Evolutionary conservation across 2,797 vertebrate genomes (phyloP), one percentile per base, ranked within the genome.

Genomic region (Cyclopterus lumpus): DNA sequence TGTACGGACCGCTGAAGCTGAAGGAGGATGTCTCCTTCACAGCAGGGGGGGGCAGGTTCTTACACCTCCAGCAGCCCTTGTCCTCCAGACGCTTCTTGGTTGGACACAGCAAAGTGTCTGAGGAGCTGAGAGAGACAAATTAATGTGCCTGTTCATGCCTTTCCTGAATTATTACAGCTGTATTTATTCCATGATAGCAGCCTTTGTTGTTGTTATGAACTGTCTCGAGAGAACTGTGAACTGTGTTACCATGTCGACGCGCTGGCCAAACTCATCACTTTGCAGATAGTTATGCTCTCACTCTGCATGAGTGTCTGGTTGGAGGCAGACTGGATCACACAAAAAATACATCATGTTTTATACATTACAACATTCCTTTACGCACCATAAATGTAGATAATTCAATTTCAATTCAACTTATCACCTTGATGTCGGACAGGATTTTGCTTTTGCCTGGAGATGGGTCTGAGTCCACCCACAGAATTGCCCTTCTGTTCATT

Each of bases 381-480:
- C 10, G 7, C 14, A 20, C 1, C 5, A 16, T 2, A 32, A 58
- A 34, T 6, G 1, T 3, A 20, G 44, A 48, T 5, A 20, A 42
- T 24, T 55, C 0, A 30, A 3, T 0, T n/a, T n/a, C 26, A 53
- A n/a, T n/a, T n/a, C n/a, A 64, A 59, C 0, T 14, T 20, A n/a
- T 91, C 67, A 94, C 94, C 91, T 85, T 92, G 32, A 94, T 78
- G 24, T 94, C 93, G 20, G 83, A 88, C 22, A 95, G 54, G 59
- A 88, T 91, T 88, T 91, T 94, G 80, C 95, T 95, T 85, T 95
- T 93, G 20, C 80, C 80, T 1, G 95, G 94, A 65, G 95, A 94
- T 6, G 95, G 95, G 77, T 95, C 82, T 0, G 95, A 94, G 24
- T 92, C 81, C 36, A 88, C 81, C 95, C 95, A 95, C 34, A 90